Evolutionary conservation across 2,888 invertebrate species (phyloP).

Genomic region (Pharmacophagus antenor): DNA sequence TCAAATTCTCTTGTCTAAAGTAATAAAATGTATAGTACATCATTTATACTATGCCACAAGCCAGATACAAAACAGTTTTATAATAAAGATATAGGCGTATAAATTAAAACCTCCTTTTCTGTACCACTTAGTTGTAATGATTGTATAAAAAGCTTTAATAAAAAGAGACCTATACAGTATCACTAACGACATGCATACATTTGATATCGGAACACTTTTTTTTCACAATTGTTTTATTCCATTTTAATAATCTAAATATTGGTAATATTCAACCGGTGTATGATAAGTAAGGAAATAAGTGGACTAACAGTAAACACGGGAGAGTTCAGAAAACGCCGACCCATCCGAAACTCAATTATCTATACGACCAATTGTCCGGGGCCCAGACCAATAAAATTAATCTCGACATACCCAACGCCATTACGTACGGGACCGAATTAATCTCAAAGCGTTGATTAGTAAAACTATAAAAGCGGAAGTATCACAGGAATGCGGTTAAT

Average conservation of each 20-base stretch:
- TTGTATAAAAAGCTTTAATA: slow-evolving; percentile 25
- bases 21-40: too few species aligned
- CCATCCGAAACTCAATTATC: slow-evolving; percentile 72
- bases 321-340: slow-evolving; percentile 55
- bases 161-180: slow-evolving; percentile 19
- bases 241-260: slow-evolving; percentile 52
- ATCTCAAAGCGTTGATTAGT: slow-evolving; percentile 79
- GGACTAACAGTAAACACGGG: slow-evolving; percentile 62
- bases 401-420: slow-evolving; percentile 71
- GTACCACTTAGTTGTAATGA: background rate
- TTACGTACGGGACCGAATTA: slow-evolving; percentile 74
- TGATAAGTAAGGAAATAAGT: slow-evolving; percentile 47
- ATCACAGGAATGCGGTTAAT: slow-evolving; percentile 80
- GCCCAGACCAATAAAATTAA: slow-evolving; percentile 73
- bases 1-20: too few species aligned
- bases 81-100: background rate
- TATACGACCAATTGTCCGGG: slow-evolving; percentile 76
- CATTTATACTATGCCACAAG: background rate
- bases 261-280: slow-evolving; percentile 38
- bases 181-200: slow-evolving; percentile 13
- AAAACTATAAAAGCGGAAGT: slow-evolving; percentile 81
- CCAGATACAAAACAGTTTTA: background rate
- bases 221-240: slow-evolving; percentile 33
- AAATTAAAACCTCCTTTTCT: slow-evolving; percentile 1
- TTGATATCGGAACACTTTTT: slow-evolving; percentile 15